Base-by-base conservation (phyloP, 2,888 invertebrate species). In the Drosophila phalerata region DNA sequence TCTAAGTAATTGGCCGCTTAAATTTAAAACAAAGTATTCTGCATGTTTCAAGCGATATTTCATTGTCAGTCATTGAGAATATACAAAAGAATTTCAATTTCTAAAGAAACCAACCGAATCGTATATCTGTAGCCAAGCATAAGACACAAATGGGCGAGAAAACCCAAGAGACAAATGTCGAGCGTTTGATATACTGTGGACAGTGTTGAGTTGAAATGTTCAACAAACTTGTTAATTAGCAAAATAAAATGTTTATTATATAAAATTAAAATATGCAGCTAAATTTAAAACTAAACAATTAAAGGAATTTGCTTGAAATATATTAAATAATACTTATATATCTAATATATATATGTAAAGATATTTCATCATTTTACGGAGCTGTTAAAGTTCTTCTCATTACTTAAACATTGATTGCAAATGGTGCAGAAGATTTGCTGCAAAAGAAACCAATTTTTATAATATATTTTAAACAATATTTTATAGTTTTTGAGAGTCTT, bases 391-490 rank as follows among this genome's bases (percentile, higher is more conserved):
- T 88, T 88, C 64, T 88, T 88, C 66, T 89, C 90, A 56, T 88
- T 88, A 57, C 81, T 88, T 57, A 88, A 43, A 30, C 87, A 88
- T 22, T 88, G 88, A 79, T 88, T 88, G 74, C 87, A 87, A 64
- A 87, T 89, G 19, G 87, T 87, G 68, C 87, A 87, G 56, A 89
- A 87, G 30, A 87, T 89, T 89, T 87, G 87, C 87, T 87, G 60
- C 11, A 45, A 75, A 51, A 25, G 11, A 28, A 38, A 56, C 8
- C 11, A 1, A 38, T 6, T 52, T 25, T 38, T 40, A 30, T 40
- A 3, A 40, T 40, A 3, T 28, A 37, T 10, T 1, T 25, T 0
- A 4, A n/a, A 17, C 1, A 34, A 10, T 8, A 15, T n/a, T 9
- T 19, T 4, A 30, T 11, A 4, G 9, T 34, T 8, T 13, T 40